Percentiles rank a stretch among this genome's conserved stretches.
Conservation (phyloP, 1,140 invertebrate genomes). For the Drosophila yakuba region DNA sequence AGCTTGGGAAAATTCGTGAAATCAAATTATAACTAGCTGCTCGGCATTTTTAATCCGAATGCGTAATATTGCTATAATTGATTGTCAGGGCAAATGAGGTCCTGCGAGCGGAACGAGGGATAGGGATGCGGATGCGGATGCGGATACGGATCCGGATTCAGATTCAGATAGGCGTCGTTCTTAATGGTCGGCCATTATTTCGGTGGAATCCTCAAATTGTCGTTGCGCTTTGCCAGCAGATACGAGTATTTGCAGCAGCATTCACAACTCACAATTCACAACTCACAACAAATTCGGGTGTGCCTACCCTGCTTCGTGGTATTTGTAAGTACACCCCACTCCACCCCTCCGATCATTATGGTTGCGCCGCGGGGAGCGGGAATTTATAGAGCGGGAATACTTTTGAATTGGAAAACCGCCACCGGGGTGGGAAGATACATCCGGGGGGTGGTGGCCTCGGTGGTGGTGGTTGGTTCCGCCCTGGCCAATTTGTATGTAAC, state of each 20-base stretch:
- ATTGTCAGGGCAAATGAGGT: slow-evolving; percentile 31
- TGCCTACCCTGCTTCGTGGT: slow-evolving; percentile 29
- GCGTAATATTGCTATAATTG: slow-evolving; percentile 20
- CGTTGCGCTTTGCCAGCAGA: slow-evolving; percentile 29
- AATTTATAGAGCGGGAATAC: slow-evolving; percentile 36
- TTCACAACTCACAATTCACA: slow-evolving; percentile 2
- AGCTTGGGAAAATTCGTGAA: slow-evolving; percentile 5
- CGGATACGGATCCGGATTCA: no score
- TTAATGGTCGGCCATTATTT: slow-evolving; percentile 80
- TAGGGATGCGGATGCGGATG: not conserved
- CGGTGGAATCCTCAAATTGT: slow-evolving; percentile 60
- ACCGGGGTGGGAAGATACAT: slow-evolving; percentile 15
- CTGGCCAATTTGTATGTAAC: slow-evolving; percentile 71
- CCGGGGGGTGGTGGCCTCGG: slow-evolving; percentile 29
- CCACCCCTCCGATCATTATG: slow-evolving; percentile 55
- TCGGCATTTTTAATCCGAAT: slow-evolving; percentile 27
- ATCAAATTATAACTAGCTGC: slow-evolving; percentile 39
- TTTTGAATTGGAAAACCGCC: slow-evolving; percentile 18
- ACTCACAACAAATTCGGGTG: slow-evolving; percentile 39
- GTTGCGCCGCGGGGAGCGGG: slow-evolving; percentile 41
- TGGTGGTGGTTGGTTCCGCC: slow-evolving; percentile 53
- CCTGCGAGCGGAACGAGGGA: slow-evolving; percentile 15
- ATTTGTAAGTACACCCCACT: slow-evolving; percentile 22
- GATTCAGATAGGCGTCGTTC: slow-evolving; percentile 9
- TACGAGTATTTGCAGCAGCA: slow-evolving; percentile 33